Conservation (phyloP, 64 coral and sea anemone species). For the Pocillopora damicornis region DNA sequence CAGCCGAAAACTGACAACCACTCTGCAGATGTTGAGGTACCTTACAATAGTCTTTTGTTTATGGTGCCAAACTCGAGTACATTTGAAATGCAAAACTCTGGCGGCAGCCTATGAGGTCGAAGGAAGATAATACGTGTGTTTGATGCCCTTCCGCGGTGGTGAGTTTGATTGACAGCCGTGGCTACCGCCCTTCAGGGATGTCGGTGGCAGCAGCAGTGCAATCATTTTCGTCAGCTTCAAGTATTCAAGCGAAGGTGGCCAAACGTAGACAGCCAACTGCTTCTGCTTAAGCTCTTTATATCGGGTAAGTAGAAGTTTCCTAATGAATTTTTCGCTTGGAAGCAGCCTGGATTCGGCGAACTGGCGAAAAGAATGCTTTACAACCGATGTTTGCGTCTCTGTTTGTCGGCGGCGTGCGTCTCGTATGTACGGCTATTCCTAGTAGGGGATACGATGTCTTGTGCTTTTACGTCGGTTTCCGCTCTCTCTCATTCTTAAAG, state of each 20-base stretch:
- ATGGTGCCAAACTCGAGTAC: conserved; percentile 27
- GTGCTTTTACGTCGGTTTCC: neutral
- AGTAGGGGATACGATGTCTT: neutral
- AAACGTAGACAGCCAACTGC: neutral
- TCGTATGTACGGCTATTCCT: neutral
- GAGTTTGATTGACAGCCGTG: conserved; percentile 36
- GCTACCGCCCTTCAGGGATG: conserved; percentile 29
- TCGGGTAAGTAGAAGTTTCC: neutral
- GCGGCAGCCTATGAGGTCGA: conserved; percentile 38
- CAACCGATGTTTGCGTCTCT: neutral
- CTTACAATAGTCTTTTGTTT: conserved; percentile 38
- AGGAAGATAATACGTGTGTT: conserved; percentile 48
- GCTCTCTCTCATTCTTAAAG: neutral
- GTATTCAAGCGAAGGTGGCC: neutral
- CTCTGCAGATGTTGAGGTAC: conserved; percentile 9
- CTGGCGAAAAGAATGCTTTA: neutral
- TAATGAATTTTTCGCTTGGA: neutral
- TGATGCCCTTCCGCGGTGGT: conserved; percentile 38
- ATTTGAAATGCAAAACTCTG: conserved; percentile 47
- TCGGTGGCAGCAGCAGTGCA: conserved; percentile 10
- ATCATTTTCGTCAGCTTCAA: conserved; percentile 24
- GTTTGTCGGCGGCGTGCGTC: neutral
- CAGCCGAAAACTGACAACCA: neutral
- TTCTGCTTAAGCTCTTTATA: neutral
- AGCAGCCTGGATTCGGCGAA: neutral